phyloP scores from a whole-genome alignment of 1,140 invertebrate genomes.

The Calliphora vicina region DNA sequence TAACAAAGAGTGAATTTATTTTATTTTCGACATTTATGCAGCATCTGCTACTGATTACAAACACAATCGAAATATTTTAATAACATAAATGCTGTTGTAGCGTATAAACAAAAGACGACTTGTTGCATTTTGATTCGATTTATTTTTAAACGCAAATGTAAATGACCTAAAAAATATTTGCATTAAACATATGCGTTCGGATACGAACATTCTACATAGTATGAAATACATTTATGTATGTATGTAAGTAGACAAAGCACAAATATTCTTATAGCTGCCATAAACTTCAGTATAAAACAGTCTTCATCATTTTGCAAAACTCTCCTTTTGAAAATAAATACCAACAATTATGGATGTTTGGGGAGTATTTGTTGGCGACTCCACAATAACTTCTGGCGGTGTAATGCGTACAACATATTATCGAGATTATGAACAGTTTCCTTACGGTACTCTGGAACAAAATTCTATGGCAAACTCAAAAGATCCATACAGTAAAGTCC shows the following conservation, averaged over 20 bases:
- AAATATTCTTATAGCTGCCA: too few relatives aligned
- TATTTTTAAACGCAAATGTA: not conserved
- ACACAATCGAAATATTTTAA: not conserved
- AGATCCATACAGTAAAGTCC: constrained; percentile 60
- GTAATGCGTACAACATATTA: constrained; percentile 64
- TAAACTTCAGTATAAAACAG: not conserved
- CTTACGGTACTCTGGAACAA: constrained; percentile 59
- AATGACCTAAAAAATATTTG: not conserved
- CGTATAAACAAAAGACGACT: not conserved
- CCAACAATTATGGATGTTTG: constrained; percentile 56
- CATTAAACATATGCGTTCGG: not conserved
- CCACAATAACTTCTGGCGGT: constrained; percentile 64
- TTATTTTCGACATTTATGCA: not conserved
- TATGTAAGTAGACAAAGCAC: too few relatives aligned
- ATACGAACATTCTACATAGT: not conserved
- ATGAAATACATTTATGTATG: not conserved
- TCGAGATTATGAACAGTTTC: constrained; percentile 65
- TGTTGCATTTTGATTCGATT: not conserved
- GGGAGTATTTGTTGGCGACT: constrained; percentile 59
- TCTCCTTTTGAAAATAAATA: not conserved
- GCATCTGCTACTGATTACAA: not conserved
- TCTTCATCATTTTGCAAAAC: not conserved
- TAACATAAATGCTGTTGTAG: not conserved
- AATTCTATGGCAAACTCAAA: constrained; percentile 45
- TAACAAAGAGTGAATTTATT: not conserved